Percentiles rank a stretch among this genome's conserved stretches.
These are phyloP conservation scores for Rynchops niger DNA, from an alignment of 2,113 vertebrate species.

Conservation along the genomic window DNA sequence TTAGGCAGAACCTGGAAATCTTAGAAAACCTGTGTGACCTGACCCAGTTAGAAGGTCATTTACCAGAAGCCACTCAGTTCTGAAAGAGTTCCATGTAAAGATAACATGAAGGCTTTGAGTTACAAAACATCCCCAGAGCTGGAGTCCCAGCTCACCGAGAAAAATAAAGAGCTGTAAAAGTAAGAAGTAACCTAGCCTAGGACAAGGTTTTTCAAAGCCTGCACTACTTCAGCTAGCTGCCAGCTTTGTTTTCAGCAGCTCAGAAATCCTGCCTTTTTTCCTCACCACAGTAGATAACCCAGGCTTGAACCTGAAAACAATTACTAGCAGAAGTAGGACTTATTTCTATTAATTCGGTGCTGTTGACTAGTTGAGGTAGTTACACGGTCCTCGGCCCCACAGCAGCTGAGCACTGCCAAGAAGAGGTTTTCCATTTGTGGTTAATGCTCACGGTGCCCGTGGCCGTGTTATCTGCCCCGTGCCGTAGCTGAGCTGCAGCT, in stretches of 20 bases:
- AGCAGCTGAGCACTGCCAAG: not conserved
- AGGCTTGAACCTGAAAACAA: not conserved
- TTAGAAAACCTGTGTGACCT: not conserved
- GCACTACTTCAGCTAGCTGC: not conserved
- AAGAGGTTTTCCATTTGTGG: not conserved
- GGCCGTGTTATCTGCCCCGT: not conserved
- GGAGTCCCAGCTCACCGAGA: not conserved
- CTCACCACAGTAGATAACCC: not conserved
- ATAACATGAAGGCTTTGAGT: not conserved
- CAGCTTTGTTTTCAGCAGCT: not conserved
- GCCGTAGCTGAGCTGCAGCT: not conserved
- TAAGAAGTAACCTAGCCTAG: not conserved
- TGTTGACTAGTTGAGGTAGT: not conserved
- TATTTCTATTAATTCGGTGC: not conserved
- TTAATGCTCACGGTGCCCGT: not conserved
- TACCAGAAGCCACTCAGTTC: not conserved
- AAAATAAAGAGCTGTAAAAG: not conserved
- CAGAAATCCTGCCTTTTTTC: not conserved
- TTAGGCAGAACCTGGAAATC: not conserved
- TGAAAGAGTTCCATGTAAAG: not conserved
- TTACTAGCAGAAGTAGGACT: not conserved
- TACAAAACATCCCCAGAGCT: not conserved
- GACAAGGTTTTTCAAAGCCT: not conserved
- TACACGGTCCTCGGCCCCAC: not conserved
- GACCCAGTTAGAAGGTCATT: not conserved